Evolutionary conservation across 64 coral and sea anemone species (phyloP).

Genomic region (Trachythela sp.): DNA sequence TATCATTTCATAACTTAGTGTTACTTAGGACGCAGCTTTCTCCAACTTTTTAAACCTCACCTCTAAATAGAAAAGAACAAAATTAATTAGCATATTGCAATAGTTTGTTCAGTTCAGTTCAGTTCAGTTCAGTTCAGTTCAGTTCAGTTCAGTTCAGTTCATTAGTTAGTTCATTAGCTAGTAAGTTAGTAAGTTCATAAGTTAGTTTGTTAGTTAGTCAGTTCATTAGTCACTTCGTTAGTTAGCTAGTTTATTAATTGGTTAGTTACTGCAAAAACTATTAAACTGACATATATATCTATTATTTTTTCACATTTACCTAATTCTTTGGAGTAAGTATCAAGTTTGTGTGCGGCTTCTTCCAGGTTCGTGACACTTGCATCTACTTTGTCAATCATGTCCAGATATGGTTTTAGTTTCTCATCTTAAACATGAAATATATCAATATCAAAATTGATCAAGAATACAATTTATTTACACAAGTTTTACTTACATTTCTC

Average conservation of each 20-base stretch:
- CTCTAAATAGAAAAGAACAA: not conserved
- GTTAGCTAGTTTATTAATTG: too few species aligned
- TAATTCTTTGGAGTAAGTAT: slow-evolving; percentile 10
- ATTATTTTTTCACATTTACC: not conserved
- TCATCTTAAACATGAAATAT: slow-evolving; percentile 6
- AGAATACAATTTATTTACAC: too few species aligned
- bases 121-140: too few species aligned
- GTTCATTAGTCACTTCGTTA: too few species aligned
- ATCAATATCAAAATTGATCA: not conserved
- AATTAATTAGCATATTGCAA: not conserved
- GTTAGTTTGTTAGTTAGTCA: too few species aligned
- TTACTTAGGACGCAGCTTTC: not conserved
- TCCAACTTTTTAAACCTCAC: slow-evolving; percentile 5
- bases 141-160: too few species aligned
- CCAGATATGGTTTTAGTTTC: not conserved
- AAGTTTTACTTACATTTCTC: not conserved
- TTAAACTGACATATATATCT: not conserved
- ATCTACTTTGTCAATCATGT: slow-evolving; percentile 14
- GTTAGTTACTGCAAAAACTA: too few species aligned
- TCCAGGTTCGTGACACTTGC: slow-evolving; percentile 11
- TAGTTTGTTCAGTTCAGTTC: not conserved
- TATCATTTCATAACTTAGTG: too few species aligned
- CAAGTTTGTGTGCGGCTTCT: not conserved
- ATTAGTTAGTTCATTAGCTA: too few species aligned
- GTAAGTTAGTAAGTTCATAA: too few species aligned